Base-by-base conservation (phyloP, 37 sponge, comb jelly and placozoan species). In the Cliona cf. orientalis region DNA sequence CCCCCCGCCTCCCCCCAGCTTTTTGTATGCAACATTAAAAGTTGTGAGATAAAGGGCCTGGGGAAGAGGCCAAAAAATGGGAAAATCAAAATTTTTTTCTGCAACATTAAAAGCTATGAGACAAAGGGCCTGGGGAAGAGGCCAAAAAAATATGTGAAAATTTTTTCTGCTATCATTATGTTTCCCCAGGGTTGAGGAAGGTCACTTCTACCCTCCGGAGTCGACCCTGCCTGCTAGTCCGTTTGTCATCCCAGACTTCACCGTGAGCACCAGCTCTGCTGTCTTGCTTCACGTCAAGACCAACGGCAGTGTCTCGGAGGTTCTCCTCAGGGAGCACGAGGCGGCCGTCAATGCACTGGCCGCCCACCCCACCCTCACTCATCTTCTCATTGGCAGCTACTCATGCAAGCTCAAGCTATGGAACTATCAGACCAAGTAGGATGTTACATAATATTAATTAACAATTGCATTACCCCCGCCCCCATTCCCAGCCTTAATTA, bases 361-460 rank as follows among this genome's bases (percentile, higher is more conserved):
- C 29, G 58, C 98, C 33, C 95, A 97, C 64, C 98, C 98, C 32
- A 53, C 38, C 21, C 68, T 82, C 44, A 85, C 91, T 0, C 19
- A 86, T 37, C 38, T 94, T 14, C 79, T 86, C 58, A 79, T 94
- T 69, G 97, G 95, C 2, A 91, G 99, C 44, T 94, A 96, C 76
- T 89, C 90, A 42, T 80, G 92, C 25, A 79, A 61, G 40, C 90
- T 98, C 43, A 94, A 96, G 46, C 86, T 98, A 44, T 98, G 99
- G 99, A 89, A 96, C 86, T 98, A 98, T 61, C 42, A 85, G 19
- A 66, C 75, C 38, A 97, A 89, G 95, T 95, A 78, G 38, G 81
- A 6, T 34, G 29, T 19, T 49, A 14, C 53, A 14, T 49, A 49
- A 14, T 49, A 14, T 49, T 49, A 19, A 49, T 49, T 49, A 49